Evolutionary conservation across 2,888 invertebrate genomes (phyloP), one percentile per base, ranked within the genome.

Genomic region (Drosophila helvetica): DNA sequence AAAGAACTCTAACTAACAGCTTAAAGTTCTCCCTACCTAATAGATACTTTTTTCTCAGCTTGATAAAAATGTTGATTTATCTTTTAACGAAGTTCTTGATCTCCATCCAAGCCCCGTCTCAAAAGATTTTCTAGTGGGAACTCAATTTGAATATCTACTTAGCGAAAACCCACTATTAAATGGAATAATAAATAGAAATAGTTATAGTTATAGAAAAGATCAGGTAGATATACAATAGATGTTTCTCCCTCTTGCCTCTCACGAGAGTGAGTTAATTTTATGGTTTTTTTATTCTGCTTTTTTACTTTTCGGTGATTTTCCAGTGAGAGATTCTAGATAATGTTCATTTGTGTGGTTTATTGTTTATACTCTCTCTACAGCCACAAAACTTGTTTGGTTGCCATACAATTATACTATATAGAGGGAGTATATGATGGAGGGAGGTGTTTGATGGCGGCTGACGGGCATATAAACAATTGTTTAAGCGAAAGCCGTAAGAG

Each of bases 331-430:
- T 68, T 75, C 55, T 65, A 75, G 59, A 81, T 70, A 51, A 61
- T 55, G 51, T 63, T 69, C 55, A 55, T 51, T 55, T 61, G 52
- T 18, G 61, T 60, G 27, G 60, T 54, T 63, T 60, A 62, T 62
- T 78, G 45, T 55, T 17, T 46, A 60, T 76, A 62, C 66, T 51
- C 64, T 22, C 22, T 62, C 27, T 64, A 59, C 56, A 52, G 63
- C 56, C 52, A 50, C 53, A 77, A 66, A 85, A 82, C 75, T 74
- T 53, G 86, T 82, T 82, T 69, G 57, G 25, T 54, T 42, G 61
- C 62, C 67, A 48, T 64, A 50, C 65, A 57, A 54, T 53, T 7
- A 18, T 62, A 48, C 50, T 56, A 58, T 66, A 45, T 46, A 25
- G 15, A 15, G 15, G 38, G 17, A 50, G 38, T 25, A 27, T 33